A percentile compares a stretch with the other conserved stretches of the same genome.
These are phyloP conservation scores for Patella depressa DNA, from an alignment of 2,888 invertebrate species.

Conservation along the genomic window DNA sequence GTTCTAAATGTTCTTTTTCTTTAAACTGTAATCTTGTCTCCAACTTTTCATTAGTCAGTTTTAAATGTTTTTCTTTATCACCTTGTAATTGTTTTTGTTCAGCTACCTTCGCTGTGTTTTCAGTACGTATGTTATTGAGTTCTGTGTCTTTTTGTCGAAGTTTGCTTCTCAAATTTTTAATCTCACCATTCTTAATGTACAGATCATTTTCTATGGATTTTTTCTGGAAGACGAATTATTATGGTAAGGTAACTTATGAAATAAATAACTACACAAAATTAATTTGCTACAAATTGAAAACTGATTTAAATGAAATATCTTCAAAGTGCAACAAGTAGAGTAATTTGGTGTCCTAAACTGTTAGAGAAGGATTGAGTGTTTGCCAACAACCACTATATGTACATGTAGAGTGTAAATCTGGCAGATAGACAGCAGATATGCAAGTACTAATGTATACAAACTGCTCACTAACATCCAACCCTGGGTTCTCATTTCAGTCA, in stretches of 20 bases:
- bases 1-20: constrained; percentile 43
- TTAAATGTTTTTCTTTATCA: constrained; percentile 46
- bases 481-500: not conserved
- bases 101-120: constrained; percentile 42
- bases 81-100: constrained; percentile 43
- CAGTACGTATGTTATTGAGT: constrained; percentile 41
- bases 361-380: too few species aligned
- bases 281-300: too few species aligned
- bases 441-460: too few species aligned
- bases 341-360: too few species aligned
- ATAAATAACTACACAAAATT: too few species aligned
- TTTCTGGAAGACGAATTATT: constrained; percentile 34
- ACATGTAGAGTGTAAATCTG: too few species aligned
- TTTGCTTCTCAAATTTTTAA: constrained; percentile 47
- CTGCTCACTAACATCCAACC: too few species aligned
- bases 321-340: too few species aligned
- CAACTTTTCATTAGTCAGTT: constrained; percentile 43
- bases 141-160: constrained; percentile 47
- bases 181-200: constrained; percentile 52
- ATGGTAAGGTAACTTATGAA: too few species aligned
- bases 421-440: too few species aligned
- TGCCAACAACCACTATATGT: too few species aligned
- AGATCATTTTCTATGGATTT: constrained; percentile 46
- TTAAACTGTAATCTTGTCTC: constrained; percentile 55
- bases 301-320: too few species aligned